phyloP scores from a whole-genome alignment of 1,140 invertebrate species.

The Zophobas morio region DNA sequence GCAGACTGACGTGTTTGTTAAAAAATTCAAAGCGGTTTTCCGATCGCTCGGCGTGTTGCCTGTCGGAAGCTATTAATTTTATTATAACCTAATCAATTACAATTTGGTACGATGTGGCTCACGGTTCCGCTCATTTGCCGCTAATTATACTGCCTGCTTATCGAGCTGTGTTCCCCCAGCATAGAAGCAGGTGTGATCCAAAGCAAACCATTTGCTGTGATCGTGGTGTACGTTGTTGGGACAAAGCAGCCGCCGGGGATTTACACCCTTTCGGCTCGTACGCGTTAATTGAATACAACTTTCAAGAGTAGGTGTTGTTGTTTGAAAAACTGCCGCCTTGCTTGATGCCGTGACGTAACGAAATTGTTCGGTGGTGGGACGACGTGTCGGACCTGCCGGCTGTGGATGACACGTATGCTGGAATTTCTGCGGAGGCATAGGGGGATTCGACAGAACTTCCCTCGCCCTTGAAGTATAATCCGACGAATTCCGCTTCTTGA shows the following conservation, averaged over 20 bases:
- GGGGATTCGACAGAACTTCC: too few species aligned
- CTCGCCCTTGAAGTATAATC: too few species aligned
- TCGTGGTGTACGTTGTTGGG: not conserved
- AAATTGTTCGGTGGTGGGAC: not conserved
- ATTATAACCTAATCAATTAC: constrained; percentile 17
- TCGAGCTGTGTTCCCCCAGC: constrained; percentile 4
- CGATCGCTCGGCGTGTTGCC: not conserved
- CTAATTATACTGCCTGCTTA: constrained; percentile 4
- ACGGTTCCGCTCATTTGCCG: constrained; percentile 12
- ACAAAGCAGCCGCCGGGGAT: constrained; percentile 3
- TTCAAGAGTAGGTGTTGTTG: not conserved
- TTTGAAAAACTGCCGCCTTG: not conserved
- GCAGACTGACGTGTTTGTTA: not conserved
- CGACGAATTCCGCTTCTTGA: too few species aligned
- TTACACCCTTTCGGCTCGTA: constrained; percentile 7
- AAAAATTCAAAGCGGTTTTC: not conserved
- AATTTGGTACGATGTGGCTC: constrained; percentile 3
- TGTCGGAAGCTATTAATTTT: constrained; percentile 13
- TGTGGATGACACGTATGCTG: too few species aligned
- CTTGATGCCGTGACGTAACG: not conserved
- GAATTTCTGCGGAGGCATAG: too few species aligned
- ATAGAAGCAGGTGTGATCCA: constrained; percentile 5
- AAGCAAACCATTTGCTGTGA: constrained; percentile 3
- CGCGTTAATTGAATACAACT: constrained; percentile 1
- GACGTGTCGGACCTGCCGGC: too few species aligned